Evolutionary conservation across 2,888 invertebrate species (phyloP).

Genomic region (Oscheius sp.): DNA sequence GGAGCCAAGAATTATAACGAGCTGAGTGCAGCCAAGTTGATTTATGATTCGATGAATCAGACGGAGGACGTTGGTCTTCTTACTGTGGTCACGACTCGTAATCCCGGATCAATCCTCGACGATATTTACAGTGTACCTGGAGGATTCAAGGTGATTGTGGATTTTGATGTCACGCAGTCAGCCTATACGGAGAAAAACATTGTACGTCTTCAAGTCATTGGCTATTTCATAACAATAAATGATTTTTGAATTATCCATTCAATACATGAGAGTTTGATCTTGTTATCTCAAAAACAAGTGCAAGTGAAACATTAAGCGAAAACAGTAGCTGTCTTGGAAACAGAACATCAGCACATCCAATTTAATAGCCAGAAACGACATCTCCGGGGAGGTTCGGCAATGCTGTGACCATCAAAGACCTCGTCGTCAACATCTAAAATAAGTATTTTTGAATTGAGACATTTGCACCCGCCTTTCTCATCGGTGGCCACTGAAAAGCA

Average conservation of each 20-base stretch:
- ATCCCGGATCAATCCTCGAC: slow-evolving; percentile 10
- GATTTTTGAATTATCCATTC: background rate
- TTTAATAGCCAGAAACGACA: slow-evolving; percentile 16
- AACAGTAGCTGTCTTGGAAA: too few relatives aligned
- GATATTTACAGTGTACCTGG: slow-evolving; percentile 8
- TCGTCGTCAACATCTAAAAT: slow-evolving; percentile 17
- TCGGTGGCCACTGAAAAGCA: slow-evolving; percentile 21
- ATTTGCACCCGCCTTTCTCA: background rate
- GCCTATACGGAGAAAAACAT: slow-evolving; percentile 8
- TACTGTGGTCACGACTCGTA: background rate
- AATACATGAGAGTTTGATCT: too few relatives aligned
- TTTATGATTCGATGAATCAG: slow-evolving; percentile 18
- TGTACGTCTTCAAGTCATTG: slow-evolving; percentile 6
- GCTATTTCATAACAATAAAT: slow-evolving; percentile 3
- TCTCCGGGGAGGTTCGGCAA: slow-evolving; percentile 3
- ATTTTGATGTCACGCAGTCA: slow-evolving; percentile 19
- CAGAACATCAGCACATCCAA: background rate
- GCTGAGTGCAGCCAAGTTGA: slow-evolving; percentile 20
- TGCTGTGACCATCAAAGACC: background rate
- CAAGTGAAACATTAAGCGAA: too few relatives aligned
- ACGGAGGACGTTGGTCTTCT: background rate
- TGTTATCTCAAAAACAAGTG: too few relatives aligned
- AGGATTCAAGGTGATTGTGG: slow-evolving; percentile 12
- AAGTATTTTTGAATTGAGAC: background rate
- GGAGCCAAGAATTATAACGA: slow-evolving; percentile 19